Evolutionary conservation across 1,140 invertebrate species (phyloP).

Genomic region (Homarus americanus): DNA sequence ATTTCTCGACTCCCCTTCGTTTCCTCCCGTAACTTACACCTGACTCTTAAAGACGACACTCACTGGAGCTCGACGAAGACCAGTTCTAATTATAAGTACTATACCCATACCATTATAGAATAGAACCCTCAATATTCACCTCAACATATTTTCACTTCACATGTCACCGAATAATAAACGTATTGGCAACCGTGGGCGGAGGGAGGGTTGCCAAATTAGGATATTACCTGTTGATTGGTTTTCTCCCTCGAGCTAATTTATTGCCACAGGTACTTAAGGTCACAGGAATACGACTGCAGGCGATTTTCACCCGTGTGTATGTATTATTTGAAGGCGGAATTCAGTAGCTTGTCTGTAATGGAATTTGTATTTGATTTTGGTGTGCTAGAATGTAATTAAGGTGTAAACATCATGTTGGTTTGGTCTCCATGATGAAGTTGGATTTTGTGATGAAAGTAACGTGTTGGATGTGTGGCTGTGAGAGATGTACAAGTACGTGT

Average conservation of each 20-base stretch:
- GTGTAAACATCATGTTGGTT: not conserved
- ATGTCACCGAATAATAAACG: not conserved
- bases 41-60: too few relatives aligned
- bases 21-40: too few relatives aligned
- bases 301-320: not conserved
- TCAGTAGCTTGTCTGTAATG: not conserved
- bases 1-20: too few relatives aligned
- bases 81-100: too few relatives aligned
- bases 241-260: slow-evolving; percentile 61
- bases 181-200: not conserved
- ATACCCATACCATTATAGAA: too few relatives aligned
- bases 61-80: too few relatives aligned
- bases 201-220: slow-evolving; percentile 43
- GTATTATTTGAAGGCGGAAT: not conserved
- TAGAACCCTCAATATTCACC: too few relatives aligned
- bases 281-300: slow-evolving; percentile 19
- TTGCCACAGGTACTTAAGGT: slow-evolving; percentile 54
- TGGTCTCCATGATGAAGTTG: not conserved
- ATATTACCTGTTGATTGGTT: slow-evolving; percentile 64
- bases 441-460: too few relatives aligned
- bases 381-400: slow-evolving; percentile 23
- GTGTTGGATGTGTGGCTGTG: too few relatives aligned
- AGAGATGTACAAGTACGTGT: too few relatives aligned
- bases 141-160: too few relatives aligned
- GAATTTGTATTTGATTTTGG: slow-evolving; percentile 11